Conservation (phyloP, 2,888 invertebrate species). For the Dicyrtoma fusca region DNA sequence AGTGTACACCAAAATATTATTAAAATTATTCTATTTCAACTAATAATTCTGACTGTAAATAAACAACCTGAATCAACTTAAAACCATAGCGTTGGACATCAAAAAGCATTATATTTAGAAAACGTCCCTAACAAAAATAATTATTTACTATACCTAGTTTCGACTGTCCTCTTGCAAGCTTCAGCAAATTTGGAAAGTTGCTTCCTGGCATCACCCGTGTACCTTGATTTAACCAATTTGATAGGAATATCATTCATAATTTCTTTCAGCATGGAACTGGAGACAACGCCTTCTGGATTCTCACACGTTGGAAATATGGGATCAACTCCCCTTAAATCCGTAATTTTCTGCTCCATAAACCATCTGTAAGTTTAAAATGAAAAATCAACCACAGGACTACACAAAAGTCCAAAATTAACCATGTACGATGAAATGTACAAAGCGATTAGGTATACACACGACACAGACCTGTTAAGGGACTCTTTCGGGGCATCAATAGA, state of each 20-base stretch:
- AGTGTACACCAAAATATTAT: too few species aligned
- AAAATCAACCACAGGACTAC: not conserved
- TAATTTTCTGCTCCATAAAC: slow-evolving; percentile 93
- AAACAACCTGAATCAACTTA: too few species aligned
- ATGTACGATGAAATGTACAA: not conserved
- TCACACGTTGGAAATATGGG: slow-evolving; percentile 90
- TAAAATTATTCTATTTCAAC: too few species aligned
- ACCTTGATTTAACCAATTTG: slow-evolving; percentile 91
- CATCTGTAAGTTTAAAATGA: slow-evolving; percentile 64
- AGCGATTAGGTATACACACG: too few species aligned
- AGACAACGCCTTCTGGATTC: slow-evolving; percentile 76
- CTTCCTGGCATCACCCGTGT: slow-evolving; percentile 92
- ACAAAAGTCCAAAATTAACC: not conserved
- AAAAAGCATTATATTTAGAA: too few species aligned
- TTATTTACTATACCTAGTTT: slow-evolving; percentile 66
- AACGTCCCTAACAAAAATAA: not conserved
- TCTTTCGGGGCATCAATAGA: slow-evolving; percentile 92
- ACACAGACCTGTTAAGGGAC: slow-evolving; percentile 74
- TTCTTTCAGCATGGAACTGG: slow-evolving; percentile 92
- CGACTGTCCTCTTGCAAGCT: slow-evolving; percentile 95
- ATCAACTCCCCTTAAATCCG: slow-evolving; percentile 80
- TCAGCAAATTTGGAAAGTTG: slow-evolving; percentile 92
- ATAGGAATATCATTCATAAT: slow-evolving; percentile 98
- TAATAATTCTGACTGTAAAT: too few species aligned
- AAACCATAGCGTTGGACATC: too few species aligned